Evolutionary conservation across 2,888 invertebrate species (phyloP), one percentile per base, ranked within the genome.

Genomic region (Mythimna loreyi): DNA sequence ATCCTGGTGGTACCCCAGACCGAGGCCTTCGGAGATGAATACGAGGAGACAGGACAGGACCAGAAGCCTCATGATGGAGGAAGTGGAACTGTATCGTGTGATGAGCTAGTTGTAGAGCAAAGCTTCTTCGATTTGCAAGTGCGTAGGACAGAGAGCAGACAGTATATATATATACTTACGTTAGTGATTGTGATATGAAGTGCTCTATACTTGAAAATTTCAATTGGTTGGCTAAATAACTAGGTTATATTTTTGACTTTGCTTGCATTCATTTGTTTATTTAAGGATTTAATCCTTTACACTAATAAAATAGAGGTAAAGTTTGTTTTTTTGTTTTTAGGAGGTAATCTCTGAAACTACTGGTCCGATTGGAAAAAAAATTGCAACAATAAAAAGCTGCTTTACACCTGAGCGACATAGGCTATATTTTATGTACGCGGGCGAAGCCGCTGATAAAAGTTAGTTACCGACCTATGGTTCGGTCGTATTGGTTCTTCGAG

Each of bases 1-100:
- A 11, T 76, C 75, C 36, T 83, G 81, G 65, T 91, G 91, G 82
- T 91, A 91, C 67, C 83, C 63, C 19, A 62, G 28, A 9, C 21
- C 36, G 47, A 56, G 30, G 2, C 23, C 66, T 4, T 40, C 67
- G 1, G 30, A 40, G 16, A 50, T 23, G 1, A 52, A 23, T 0
- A 52, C 40, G 2, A 66, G 30, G 4, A 66, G n/a, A 30, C 40
- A 23, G 7, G 23, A 52, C 19, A 11, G 6, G 3, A 30, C 3
- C 16, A 66, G 13, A 4, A n/a, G 16, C 23, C 40, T 66, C 66
- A 66, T 66, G 7, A 11, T n/a, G 40, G 3, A 13, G 66, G 23
- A 50, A 1, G 4, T 5, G 13, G 28, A 28, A 64, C 40, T 23
- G 9, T 65, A 19, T 8, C 33, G 28, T 9, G 13, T 21, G 1